Conservation (phyloP, 2,888 invertebrate species). For the Agrilus mali region DNA sequence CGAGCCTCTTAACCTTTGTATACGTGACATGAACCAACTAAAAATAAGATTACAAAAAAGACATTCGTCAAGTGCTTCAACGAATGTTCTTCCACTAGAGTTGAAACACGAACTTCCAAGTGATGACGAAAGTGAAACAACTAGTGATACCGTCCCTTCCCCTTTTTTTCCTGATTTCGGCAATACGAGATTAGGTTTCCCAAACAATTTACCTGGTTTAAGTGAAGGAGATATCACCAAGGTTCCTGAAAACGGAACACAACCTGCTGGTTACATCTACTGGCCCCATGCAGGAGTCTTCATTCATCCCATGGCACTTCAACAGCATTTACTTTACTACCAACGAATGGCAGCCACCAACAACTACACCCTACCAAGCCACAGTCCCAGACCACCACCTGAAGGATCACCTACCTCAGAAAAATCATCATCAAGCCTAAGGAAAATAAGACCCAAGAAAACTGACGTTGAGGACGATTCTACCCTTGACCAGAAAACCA, state of each 20-base stretch:
- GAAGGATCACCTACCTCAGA: constrained; percentile 12
- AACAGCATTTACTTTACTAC: constrained; percentile 60
- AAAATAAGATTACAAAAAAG: constrained; percentile 52
- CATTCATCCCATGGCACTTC: constrained; percentile 60
- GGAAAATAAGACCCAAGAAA: constrained; percentile 31
- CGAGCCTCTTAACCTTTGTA: constrained; percentile 73
- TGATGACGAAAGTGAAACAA: constrained; percentile 40
- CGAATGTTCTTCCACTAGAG: constrained; percentile 35
- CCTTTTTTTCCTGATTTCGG: constrained; percentile 18
- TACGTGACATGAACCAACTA: constrained; percentile 59
- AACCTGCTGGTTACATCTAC: constrained; percentile 45
- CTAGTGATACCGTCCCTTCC: constrained; percentile 25
- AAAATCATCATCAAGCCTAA: constrained; percentile 20
- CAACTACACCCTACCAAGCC: constrained; percentile 24
- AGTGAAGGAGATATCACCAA: constrained; percentile 34
- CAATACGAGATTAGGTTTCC: constrained; percentile 16
- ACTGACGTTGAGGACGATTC: constrained; percentile 20
- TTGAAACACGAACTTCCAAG: constrained; percentile 46
- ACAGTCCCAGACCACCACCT: constrained; percentile 22
- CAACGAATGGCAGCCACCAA: constrained; percentile 53
- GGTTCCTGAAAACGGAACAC: constrained; percentile 30
- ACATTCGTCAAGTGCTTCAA: constrained; percentile 49
- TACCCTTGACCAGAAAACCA: constrained; percentile 25
- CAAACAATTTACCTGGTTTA: constrained; percentile 32
- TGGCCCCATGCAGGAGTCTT: constrained; percentile 61